Base-by-base conservation (phyloP, 1,140 invertebrate species). In the Rhopalosiphum maidis region DNA sequence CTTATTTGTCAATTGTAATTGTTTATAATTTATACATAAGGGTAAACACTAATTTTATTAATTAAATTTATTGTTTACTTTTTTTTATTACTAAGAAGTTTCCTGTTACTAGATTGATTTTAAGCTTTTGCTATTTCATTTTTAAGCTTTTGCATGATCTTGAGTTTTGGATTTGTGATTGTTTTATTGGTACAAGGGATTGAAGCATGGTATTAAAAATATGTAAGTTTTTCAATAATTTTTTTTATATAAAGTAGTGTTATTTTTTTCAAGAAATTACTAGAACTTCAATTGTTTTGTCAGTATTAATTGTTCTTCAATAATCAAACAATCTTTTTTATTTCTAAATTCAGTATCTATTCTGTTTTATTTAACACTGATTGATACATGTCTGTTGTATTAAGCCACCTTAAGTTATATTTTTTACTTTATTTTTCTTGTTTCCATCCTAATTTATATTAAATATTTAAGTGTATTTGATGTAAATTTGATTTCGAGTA, bases 121-220 rank as follows among this genome's bases (percentile, higher is more conserved):
- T 37, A 41, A 37, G 22, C 21, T 37, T 18, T 89, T 89, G 46
- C n/a, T n/a, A 35, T 88, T 48, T 51, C 0, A 23, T 5, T 90
- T 41, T 37, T 21, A 46, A 37, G 88, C 37, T 92, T 60, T 92
- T 83, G 91, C 60, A 83, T 92, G 60, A n/a, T 83, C 83, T 55
- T 90, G 22, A 55, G n/a, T 90, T 90, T 90, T 90, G 51, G 54
- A 55, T 55, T 46, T 89, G 87, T 89, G n/a, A 30, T 46, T 41
- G 43, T 43, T 91, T 91, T 77, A 21, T 77, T 92, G n/a, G 87
- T 87, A 48, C 87, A 90, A 48, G 37, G 41, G 30, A 90, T 60
- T 90, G 51, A 60, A 90, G 54, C 35, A 41, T 90, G 30, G 30
- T 77, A 54, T 23, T 18, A 9, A 2, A 90, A 90, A 90, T 90